phyloP scores from a whole-genome alignment of 2,888 invertebrate genomes.

The Acrocera orbiculus region DNA sequence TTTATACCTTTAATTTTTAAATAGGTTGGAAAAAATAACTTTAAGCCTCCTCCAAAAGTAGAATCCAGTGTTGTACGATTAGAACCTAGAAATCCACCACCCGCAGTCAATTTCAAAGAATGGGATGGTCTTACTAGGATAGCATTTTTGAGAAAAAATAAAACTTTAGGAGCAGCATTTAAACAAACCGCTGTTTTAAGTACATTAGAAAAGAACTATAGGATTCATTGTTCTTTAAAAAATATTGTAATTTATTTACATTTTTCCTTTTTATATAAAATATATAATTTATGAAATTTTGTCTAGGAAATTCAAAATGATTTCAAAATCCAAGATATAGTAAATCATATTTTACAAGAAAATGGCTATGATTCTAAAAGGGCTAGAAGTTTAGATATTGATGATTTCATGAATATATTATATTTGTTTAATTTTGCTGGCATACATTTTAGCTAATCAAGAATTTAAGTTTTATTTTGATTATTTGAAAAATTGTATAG shows the following conservation, averaged over 20 bases:
- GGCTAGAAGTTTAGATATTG: conserved; percentile 87
- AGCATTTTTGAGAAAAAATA: conserved; percentile 91
- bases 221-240: conserved; percentile 67
- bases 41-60: conserved; percentile 96
- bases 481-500: no score
- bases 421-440: conserved; percentile 81
- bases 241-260: conserved; percentile 43
- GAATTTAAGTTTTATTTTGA: no score
- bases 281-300: conserved; percentile 10
- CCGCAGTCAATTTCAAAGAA: conserved; percentile 87
- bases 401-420: conserved; percentile 80
- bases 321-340: conserved; percentile 66
- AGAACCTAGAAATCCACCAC: conserved; percentile 94
- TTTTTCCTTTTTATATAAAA: conserved; percentile 1
- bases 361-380: conserved; percentile 56
- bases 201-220: conserved; percentile 80
- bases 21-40: conserved; percentile 94
- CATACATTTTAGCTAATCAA: conserved; percentile 66
- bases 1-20: conserved; percentile 31
- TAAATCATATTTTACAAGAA: conserved; percentile 53
- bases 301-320: conserved; percentile 54
- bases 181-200: conserved; percentile 69
- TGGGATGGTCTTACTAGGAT: conserved; percentile 97
- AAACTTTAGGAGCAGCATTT: conserved; percentile 80
- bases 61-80: conserved; percentile 96